These are phyloP conservation scores for Ramphastos sulfuratus DNA, from an alignment of 2,113 vertebrate genomes.

Conservation along the genomic window DNA sequence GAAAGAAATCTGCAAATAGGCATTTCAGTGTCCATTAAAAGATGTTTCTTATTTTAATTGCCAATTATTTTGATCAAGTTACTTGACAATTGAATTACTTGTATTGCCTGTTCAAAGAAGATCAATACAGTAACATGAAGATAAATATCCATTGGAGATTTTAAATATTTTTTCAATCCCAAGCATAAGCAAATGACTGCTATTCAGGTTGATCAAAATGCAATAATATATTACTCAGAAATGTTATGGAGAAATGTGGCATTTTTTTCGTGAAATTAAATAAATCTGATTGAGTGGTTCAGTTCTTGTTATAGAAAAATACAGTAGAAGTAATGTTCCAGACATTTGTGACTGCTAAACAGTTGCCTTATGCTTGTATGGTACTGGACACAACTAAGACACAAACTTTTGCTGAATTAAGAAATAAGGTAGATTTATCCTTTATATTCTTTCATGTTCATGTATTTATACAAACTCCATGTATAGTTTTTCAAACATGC, in stretches of 20 bases:
- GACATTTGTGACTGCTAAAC: background rate
- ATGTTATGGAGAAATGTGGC: background rate
- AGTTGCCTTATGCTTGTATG: background rate
- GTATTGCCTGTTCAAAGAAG: background rate
- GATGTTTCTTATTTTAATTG: background rate
- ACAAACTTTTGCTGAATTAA: background rate
- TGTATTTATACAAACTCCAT: background rate
- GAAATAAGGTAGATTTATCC: background rate
- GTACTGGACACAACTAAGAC: background rate
- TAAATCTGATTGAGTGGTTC: background rate
- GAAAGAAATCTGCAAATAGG: background rate
- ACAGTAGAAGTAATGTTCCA: background rate
- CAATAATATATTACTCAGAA: background rate
- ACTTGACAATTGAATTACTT: background rate
- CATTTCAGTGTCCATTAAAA: background rate
- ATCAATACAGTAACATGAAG: background rate
- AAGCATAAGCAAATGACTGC: background rate
- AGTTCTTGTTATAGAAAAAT: background rate
- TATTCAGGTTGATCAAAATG: background rate
- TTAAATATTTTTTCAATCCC: background rate
- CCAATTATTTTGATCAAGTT: background rate
- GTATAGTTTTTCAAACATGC: background rate
- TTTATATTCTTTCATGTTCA: background rate
- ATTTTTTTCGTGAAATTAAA: background rate
- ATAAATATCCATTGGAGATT: background rate